Evolutionary conservation across 53 echinoderm and acorn worm species (phyloP).

Genomic region (Arbacia lixula): DNA sequence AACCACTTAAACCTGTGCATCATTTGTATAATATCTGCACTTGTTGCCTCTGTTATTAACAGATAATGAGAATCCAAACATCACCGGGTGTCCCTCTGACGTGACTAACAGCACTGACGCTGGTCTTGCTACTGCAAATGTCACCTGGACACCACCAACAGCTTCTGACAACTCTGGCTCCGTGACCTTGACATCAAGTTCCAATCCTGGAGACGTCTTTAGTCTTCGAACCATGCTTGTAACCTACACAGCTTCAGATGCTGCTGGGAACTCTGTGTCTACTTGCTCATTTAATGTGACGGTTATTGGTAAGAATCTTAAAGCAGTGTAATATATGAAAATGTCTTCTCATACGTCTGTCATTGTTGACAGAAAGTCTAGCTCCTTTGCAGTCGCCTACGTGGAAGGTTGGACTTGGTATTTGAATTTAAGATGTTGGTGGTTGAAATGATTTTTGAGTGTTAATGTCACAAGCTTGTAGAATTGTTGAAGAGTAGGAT

Average conservation of each 20-base stretch:
- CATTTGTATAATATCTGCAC: too few species aligned
- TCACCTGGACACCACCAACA: constrained; percentile 58
- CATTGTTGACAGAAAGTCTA: too few species aligned
- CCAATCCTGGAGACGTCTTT: constrained; percentile 37
- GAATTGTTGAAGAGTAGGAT: too few species aligned
- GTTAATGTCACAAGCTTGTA: too few species aligned
- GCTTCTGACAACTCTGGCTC: constrained; percentile 62
- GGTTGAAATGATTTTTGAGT: too few species aligned
- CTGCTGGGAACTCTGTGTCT: constrained; percentile 22
- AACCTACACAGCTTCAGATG: constrained; percentile 42
- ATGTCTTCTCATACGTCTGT: too few species aligned
- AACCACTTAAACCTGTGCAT: too few species aligned
- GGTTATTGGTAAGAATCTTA: constrained; percentile 36
- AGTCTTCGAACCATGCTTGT: constrained; percentile 38
- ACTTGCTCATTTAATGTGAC: constrained; percentile 44
- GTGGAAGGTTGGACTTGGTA: too few species aligned
- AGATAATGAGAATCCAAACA: constrained; percentile 53
- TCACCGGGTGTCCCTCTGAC: constrained; percentile 35
- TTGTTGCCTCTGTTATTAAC: too few species aligned
- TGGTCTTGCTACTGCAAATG: neutral
- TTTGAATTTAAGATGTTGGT: too few species aligned
- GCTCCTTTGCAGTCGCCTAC: too few species aligned
- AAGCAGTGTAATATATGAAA: neutral
- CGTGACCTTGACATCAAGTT: constrained; percentile 15
- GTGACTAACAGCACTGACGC: constrained; percentile 8